A percentile compares a stretch with the other conserved stretches of the same genome.
phyloP scores from a whole-genome alignment of 2,113 vertebrate species.

The Bagarius yarrelli region DNA sequence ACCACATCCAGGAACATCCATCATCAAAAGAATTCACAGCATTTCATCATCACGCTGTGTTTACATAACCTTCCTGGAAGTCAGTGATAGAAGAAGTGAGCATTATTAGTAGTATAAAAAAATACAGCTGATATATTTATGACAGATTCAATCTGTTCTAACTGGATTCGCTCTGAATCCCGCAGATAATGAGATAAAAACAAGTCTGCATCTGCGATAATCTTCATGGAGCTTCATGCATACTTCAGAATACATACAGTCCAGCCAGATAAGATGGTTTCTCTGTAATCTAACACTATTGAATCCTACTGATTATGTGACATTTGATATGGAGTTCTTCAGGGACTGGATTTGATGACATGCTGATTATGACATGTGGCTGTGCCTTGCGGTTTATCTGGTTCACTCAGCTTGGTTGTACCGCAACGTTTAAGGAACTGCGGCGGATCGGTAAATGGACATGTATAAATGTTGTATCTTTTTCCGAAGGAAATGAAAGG shows the following conservation, averaged over 20 bases:
- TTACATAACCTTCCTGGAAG: background rate
- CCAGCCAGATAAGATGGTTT: constrained; percentile 8
- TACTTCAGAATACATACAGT: background rate
- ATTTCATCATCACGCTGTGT: constrained; percentile 15
- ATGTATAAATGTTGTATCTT: constrained; percentile 29
- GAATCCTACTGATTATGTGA: constrained; percentile 40
- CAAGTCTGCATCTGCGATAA: background rate
- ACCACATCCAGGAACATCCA: background rate
- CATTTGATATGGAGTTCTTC: constrained; percentile 26
- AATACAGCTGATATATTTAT: background rate
- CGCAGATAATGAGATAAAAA: background rate
- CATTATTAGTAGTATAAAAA: constrained; percentile 15
- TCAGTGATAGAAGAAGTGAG: background rate
- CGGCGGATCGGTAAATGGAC: constrained; percentile 14
- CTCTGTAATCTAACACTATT: constrained; percentile 5
- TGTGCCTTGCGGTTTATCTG: background rate
- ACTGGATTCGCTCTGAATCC: background rate
- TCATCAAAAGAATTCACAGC: constrained; percentile 10
- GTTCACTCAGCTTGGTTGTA: background rate
- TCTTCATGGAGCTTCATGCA: background rate
- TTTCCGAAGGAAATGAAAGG: constrained; percentile 16
- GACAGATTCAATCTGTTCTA: background rate
- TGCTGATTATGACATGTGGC: background rate
- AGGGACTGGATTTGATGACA: background rate
- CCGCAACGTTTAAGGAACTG: constrained; percentile 4